These are phyloP conservation scores for Podilymbus podiceps DNA, from an alignment of 2,113 vertebrate genomes.

Conservation along the genomic window DNA sequence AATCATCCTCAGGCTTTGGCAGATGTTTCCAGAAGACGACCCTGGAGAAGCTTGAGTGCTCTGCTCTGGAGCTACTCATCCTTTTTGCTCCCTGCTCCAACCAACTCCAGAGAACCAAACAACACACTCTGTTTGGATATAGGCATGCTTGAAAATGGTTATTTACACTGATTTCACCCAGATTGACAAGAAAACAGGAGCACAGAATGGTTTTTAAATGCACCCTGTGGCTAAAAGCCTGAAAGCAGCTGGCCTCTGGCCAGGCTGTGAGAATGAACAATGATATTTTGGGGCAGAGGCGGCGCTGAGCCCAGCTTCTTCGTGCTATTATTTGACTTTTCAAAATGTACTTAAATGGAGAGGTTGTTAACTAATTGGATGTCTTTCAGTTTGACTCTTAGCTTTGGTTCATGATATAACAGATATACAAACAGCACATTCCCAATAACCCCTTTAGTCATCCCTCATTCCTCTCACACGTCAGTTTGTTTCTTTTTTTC, in stretches of 20 bases:
- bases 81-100: background rate
- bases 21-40: background rate
- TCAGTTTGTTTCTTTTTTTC: background rate
- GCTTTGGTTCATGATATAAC: background rate
- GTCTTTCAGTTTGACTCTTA: background rate
- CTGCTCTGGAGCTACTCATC: background rate
- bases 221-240: conserved; percentile 16
- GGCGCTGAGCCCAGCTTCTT: background rate
- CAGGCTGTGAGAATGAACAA: conserved; percentile 8
- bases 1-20: background rate
- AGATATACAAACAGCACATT: background rate
- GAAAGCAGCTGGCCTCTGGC: background rate
- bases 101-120: background rate
- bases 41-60: background rate
- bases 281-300: background rate
- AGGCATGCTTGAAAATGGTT: background rate
- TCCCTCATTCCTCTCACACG: background rate
- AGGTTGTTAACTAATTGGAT: background rate
- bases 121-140: background rate
- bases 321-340: conserved; percentile 5
- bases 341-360: background rate
- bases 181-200: background rate
- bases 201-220: background rate
- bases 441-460: background rate
- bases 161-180: background rate